phyloP scores from a whole-genome alignment of 2,797 vertebrate genomes.

The Synaphobranchus kaupii region DNA sequence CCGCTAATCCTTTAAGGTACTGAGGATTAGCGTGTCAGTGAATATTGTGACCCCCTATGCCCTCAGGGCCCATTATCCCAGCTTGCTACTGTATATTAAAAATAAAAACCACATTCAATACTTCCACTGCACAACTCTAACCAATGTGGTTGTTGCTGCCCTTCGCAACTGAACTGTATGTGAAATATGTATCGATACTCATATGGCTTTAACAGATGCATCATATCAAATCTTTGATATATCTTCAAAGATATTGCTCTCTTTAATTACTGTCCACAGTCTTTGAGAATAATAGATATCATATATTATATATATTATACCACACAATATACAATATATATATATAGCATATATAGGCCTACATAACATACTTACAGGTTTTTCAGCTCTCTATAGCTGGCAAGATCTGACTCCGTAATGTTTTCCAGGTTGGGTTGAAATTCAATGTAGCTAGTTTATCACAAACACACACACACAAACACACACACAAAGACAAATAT shows the following conservation, averaged over 20 bases:
- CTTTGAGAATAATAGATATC: too few species aligned
- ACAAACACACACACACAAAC: constrained; percentile 7
- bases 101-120: neutral
- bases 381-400: constrained; percentile 74
- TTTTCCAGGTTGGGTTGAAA: constrained; percentile 72
- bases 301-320: neutral
- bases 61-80: neutral
- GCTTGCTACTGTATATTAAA: neutral
- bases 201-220: neutral
- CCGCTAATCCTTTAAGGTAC: neutral
- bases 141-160: neutral
- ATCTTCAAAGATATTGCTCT: too few species aligned
- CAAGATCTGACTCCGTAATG: constrained; percentile 69
- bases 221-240: neutral
- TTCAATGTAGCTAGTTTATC: constrained; percentile 72
- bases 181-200: neutral
- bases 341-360: neutral
- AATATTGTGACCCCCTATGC: neutral
- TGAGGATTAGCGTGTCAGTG: neutral
- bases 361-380: constrained; percentile 70
- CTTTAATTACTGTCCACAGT: too few species aligned
- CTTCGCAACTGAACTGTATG: neutral
- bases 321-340: neutral
- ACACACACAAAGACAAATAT: neutral
- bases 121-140: constrained; percentile 3